Base-by-base conservation (phyloP, 2,113 vertebrate species). In the Atractosteus spatula region DNA sequence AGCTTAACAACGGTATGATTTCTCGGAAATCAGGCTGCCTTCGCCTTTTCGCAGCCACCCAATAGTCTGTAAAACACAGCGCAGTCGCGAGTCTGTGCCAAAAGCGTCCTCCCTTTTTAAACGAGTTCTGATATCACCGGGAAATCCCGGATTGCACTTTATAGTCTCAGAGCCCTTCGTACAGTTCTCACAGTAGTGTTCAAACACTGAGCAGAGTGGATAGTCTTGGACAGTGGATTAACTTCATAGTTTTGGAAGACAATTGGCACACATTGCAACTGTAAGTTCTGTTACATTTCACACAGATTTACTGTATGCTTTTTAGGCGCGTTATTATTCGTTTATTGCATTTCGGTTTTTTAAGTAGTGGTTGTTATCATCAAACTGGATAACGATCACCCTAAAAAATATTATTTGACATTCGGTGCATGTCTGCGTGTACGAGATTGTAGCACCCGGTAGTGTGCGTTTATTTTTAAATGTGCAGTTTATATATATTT, bases 11-110 rank as follows among this genome's bases (percentile, higher is more conserved):
- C 72, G 8, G 77, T 72, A 51, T 86, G 84, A 83, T 86, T 86
- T 86, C 81, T 80, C 74, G 77, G 84, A 86, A 86, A 86, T 86
- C 81, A 80, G 47, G 51, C 73, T n/a, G 63, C 13, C 71, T 29
- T 29, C 51, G 8, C 10, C 4, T 11, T 12, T 45, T 16, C 43
- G 42, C 62, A 47, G 62, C 43, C 1, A 51, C 47, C 5, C 47
- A 51, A 51, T 51, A 69, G 54, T 13, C 14, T 4, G 3, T 45
- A 5, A 8, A 29, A 10, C 7, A 7, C 6, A 57, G 82, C 82
- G 76, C 81, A 77, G 71, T 70, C 73, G 75, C 75, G 0, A 0
- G 10, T 6, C 4, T 1, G 14, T 44, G 72, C 65, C 71, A 69
- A 65, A 2, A 0, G 4, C 45, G 3, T n/a, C 12, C 12, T 14